Conservation (phyloP, 1,140 invertebrate genomes). For the Hypothenemus hampei region DNA sequence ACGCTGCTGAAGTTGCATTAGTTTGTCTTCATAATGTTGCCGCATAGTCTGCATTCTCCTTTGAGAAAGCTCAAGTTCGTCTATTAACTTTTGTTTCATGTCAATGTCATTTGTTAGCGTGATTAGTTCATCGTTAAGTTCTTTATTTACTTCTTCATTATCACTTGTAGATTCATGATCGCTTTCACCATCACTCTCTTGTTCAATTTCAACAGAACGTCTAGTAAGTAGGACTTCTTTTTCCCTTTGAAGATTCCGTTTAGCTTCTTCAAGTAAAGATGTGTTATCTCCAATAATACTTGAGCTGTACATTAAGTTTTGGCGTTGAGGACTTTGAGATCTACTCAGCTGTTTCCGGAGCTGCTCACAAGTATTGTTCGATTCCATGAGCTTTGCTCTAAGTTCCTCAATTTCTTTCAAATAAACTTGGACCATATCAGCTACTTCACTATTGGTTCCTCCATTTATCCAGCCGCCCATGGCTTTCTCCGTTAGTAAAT, state of each 20-base stretch:
- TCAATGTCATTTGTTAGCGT: constrained; percentile 86
- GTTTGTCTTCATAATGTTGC: constrained; percentile 91
- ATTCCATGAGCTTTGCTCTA: constrained; percentile 79
- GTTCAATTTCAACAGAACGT: constrained; percentile 39
- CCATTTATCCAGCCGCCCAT: constrained; percentile 62
- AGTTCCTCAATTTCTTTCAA: constrained; percentile 89
- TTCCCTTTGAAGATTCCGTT: constrained; percentile 60
- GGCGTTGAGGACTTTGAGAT: constrained; percentile 38
- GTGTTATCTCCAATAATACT: constrained; percentile 35
- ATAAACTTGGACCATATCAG: constrained; percentile 74
- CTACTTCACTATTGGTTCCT: constrained; percentile 53
- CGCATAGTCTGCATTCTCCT: constrained; percentile 75
- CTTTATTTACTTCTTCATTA: constrained; percentile 48
- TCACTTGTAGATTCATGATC: constrained; percentile 57
- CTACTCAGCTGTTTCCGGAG: constrained; percentile 55
- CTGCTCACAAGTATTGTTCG: constrained; percentile 78
- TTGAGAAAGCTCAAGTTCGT: constrained; percentile 88
- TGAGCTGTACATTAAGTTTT: constrained; percentile 25
- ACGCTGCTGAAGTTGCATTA: constrained; percentile 79
- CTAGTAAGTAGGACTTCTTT: constrained; percentile 47
- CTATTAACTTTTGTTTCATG: constrained; percentile 87
- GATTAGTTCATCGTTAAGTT: constrained; percentile 66
- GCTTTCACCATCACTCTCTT: constrained; percentile 42
- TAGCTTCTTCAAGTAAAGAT: constrained; percentile 59
- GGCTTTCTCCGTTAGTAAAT: constrained; percentile 76